phyloP scores from a whole-genome alignment of 1,140 invertebrate species.

The Parapsyche elsis region DNA sequence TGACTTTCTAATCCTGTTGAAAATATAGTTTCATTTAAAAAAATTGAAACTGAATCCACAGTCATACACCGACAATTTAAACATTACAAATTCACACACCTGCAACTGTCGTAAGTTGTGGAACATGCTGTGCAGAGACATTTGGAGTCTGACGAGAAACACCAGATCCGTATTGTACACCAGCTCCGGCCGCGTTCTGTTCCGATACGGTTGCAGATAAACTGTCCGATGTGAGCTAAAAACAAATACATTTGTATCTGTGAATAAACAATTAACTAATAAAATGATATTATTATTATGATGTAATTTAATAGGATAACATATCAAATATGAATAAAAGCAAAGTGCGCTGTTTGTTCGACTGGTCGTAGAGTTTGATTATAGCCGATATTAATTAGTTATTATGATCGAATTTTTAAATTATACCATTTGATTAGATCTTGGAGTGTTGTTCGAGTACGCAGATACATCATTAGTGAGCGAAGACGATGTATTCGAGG shows the following conservation, averaged over 20 bases:
- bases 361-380: no score
- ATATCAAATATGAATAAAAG: no score
- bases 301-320: no score
- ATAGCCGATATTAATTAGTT: no score
- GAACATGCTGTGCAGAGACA: slow-evolving; percentile 23
- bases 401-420: background rate
- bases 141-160: background rate
- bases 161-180: slow-evolving; percentile 1
- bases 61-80: background rate
- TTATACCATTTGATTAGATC: slow-evolving; percentile 48
- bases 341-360: no score
- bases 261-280: no score
- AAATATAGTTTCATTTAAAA: no score
- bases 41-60: slow-evolving; percentile 1
- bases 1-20: slow-evolving; percentile 61
- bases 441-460: slow-evolving; percentile 27
- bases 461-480: slow-evolving; percentile 46
- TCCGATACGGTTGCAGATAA: slow-evolving; percentile 46
- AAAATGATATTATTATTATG: no score
- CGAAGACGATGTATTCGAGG: slow-evolving; percentile 17
- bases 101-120: slow-evolving; percentile 48
- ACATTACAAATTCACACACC: slow-evolving; percentile 35
- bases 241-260: slow-evolving; percentile 3
- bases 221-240: slow-evolving; percentile 50
- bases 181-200: slow-evolving; percentile 19